Percentiles rank a stretch among this genome's conserved stretches.
phyloP scores from a whole-genome alignment of 2,113 vertebrate genomes.

The Urocynchramus pylzowi region DNA sequence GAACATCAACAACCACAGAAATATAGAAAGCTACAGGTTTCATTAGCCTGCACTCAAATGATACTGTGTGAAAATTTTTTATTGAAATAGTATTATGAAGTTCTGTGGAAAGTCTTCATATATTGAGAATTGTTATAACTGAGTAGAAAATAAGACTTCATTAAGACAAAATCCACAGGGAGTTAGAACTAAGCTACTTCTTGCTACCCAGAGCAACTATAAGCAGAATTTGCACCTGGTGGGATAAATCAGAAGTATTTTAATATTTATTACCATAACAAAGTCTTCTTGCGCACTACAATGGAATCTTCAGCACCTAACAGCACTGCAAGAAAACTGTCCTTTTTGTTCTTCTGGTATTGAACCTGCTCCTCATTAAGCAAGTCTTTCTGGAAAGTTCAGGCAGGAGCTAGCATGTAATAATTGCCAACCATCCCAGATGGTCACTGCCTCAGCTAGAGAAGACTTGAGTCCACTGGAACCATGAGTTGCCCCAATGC shows the following conservation, averaged over 20 bases:
- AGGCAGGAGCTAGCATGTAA: neutral
- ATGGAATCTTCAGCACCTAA: neutral
- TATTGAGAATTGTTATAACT: neutral
- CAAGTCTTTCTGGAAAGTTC: neutral
- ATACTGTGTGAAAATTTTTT: neutral
- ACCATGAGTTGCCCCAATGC: neutral
- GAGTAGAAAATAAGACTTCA: neutral
- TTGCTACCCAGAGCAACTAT: neutral
- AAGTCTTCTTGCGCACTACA: neutral
- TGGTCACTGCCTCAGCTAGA: neutral
- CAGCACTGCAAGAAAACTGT: neutral
- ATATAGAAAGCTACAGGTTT: neutral
- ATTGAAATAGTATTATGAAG: neutral
- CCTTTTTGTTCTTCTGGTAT: neutral
- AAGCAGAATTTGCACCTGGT: neutral
- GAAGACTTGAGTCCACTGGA: neutral
- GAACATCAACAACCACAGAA: neutral
- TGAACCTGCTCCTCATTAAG: neutral
- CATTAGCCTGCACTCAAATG: neutral
- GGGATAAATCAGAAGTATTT: neutral
- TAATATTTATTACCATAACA: neutral
- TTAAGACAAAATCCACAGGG: neutral
- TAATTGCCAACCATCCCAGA: accelerated
- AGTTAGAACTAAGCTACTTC: neutral
- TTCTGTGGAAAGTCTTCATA: neutral